Base-by-base conservation (phyloP, 2,113 vertebrate species). In the Semnornis frantzii region DNA sequence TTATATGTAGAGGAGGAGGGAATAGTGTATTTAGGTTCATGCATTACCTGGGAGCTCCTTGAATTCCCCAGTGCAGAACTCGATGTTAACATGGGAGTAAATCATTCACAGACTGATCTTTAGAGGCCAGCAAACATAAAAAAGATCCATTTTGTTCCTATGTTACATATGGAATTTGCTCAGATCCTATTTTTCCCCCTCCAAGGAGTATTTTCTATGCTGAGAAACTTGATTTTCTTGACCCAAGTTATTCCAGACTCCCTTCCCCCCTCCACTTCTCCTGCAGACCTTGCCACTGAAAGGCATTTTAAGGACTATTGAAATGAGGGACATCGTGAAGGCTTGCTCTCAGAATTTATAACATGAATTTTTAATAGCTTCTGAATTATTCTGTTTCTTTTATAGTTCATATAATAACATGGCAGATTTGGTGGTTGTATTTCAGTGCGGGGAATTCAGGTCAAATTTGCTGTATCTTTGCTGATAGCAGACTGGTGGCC, bases 361-460 rank as follows among this genome's bases (percentile, higher is more conserved):
- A 44, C 63, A 84, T 96, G 50, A 90, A 96, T 93, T 89, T 96
- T 96, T 94, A 90, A 96, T 84, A 79, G 63, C 89, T 89, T 94
- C 90, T 96, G 95, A 96, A 96, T 96, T 93, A 96, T 94, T 96
- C 95, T 96, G 94, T 95, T 95, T 96, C 90, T 93, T 92, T 95
- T 91, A 75, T 78, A 39, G 50, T 57, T 93, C 74, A 65, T 92
- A 82, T 94, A 79, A 81, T 74, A 81, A 89, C 63, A 65, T 92
- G 60, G 63, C 72, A 75, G 69, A 69, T 83, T 71, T 90, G 70
- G 58, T 93, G 73, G 55, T 82, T 93, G 63, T 77, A 57, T 84
- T 86, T 95, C 83, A 84, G 59, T 46, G 44, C 44, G 42, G 68
- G 30, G 63, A 96, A 94, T 96, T 89, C 81, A 70, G 92, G 89